A percentile compares a stretch with the other conserved stretches of the same genome.
These are phyloP conservation scores for Temnopleurus reevesii DNA, from an alignment of 53 echinoderm and acorn worm genomes.

Conservation along the genomic window DNA sequence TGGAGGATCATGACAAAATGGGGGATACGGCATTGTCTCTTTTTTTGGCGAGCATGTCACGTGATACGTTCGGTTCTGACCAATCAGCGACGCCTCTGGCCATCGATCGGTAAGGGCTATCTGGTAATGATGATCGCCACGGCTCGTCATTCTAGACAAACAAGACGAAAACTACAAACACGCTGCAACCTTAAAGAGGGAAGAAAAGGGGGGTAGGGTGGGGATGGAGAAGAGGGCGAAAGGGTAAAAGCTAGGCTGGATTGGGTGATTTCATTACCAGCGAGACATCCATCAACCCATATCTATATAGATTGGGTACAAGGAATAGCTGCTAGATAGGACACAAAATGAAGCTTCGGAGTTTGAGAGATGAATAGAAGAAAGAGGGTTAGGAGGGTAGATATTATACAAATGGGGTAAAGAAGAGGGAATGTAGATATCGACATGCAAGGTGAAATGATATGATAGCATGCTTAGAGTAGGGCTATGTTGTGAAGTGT, in stretches of 20 bases:
- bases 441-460: too few species aligned
- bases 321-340: background rate
- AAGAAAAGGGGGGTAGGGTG: background rate
- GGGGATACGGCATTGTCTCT: background rate
- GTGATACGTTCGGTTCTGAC: background rate
- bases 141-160: slow-evolving; percentile 30
- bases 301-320: slow-evolving; percentile 10
- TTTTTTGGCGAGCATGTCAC: background rate
- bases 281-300: slow-evolving; percentile 37
- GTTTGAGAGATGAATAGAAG: too few species aligned
- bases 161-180: slow-evolving; percentile 8
- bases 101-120: background rate
- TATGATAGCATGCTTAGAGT: too few species aligned
- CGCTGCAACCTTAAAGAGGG: background rate
- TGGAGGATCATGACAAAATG: background rate
- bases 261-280: slow-evolving; percentile 31
- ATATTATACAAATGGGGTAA: too few species aligned
- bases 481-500: too few species aligned
- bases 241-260: slow-evolving; percentile 1
- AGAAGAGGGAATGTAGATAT: too few species aligned
- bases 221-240: background rate
- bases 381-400: background rate
- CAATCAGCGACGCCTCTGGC: background rate
- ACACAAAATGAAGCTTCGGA: too few species aligned
- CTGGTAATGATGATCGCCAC: background rate